Percentiles rank a stretch among this genome's conserved stretches.
Conservation (phyloP, 2,797 vertebrate genomes). For the Schizopygopsis malacanthus region DNA sequence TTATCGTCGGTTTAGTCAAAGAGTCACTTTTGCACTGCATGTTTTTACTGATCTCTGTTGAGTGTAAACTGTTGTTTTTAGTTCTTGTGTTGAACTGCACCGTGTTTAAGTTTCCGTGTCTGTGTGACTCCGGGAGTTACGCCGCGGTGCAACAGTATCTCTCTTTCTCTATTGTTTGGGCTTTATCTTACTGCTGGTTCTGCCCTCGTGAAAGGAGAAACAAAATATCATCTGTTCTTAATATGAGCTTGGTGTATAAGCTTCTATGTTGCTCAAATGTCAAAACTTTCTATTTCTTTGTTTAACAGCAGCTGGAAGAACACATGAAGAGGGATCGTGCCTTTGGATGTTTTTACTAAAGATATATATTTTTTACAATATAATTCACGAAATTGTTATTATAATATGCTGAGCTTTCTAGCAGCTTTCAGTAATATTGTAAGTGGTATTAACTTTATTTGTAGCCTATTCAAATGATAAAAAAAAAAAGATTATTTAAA, state of each 20-base stretch:
- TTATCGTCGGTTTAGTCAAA: neutral
- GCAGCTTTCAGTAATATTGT: neutral
- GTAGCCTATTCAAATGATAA: neutral
- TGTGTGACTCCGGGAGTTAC: constrained; percentile 39
- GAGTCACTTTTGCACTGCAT: neutral
- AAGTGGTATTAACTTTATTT: neutral
- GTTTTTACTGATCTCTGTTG: neutral
- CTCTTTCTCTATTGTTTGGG: constrained; percentile 30
- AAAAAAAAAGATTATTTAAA: neutral
- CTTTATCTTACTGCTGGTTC: constrained; percentile 20
- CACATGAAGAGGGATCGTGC: neutral
- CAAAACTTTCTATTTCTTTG: neutral
- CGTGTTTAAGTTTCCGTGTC: constrained; percentile 40
- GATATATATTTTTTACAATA: neutral
- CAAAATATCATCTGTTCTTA: neutral
- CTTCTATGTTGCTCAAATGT: neutral
- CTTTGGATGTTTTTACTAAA: neutral
- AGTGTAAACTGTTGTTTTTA: neutral
- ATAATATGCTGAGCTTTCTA: neutral
- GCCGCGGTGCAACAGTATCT: constrained; percentile 40
- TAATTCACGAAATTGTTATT: neutral
- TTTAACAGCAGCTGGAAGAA: neutral
- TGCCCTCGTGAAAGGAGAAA: constrained; percentile 30
- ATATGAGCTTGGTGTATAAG: neutral
- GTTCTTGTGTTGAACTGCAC: neutral